These are phyloP conservation scores for Nyctibius bracteatus DNA, from an alignment of 2,113 vertebrate species.

Conservation along the genomic window DNA sequence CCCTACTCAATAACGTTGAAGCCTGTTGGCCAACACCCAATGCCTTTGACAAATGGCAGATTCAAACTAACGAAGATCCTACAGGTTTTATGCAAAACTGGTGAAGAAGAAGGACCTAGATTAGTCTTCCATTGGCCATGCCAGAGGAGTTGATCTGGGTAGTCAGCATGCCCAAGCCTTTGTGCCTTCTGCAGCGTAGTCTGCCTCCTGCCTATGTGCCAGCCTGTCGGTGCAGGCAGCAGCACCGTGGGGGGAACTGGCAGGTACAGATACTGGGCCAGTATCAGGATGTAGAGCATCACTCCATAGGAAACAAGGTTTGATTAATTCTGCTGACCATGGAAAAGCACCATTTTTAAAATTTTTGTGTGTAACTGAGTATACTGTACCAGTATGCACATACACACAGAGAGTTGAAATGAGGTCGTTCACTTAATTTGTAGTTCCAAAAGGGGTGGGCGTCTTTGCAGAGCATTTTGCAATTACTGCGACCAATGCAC, in stretches of 20 bases:
- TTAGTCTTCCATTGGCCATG: neutral
- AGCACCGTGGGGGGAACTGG: neutral
- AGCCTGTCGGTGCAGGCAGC: neutral
- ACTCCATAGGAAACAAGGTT: neutral
- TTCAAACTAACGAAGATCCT: neutral
- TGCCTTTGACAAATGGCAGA: neutral
- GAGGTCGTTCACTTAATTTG: neutral
- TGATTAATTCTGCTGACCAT: neutral
- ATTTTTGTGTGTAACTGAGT: neutral
- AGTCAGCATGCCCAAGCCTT: neutral
- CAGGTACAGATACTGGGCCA: neutral
- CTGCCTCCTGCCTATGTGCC: neutral
- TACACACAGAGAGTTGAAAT: neutral
- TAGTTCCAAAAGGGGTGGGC: neutral
- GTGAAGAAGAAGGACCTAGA: neutral
- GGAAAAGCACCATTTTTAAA: neutral
- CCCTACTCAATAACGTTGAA: neutral
- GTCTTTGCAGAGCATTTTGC: neutral
- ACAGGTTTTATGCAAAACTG: neutral
- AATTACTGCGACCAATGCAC: neutral
- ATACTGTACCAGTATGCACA: neutral
- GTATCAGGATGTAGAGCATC: neutral
- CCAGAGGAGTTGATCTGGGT: neutral
- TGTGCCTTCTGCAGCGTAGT: rapidly evolving
- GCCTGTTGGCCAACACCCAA: neutral